Evolutionary conservation across 2,113 vertebrate species (phyloP).

Genomic region (Phoenicopterus ruber): DNA sequence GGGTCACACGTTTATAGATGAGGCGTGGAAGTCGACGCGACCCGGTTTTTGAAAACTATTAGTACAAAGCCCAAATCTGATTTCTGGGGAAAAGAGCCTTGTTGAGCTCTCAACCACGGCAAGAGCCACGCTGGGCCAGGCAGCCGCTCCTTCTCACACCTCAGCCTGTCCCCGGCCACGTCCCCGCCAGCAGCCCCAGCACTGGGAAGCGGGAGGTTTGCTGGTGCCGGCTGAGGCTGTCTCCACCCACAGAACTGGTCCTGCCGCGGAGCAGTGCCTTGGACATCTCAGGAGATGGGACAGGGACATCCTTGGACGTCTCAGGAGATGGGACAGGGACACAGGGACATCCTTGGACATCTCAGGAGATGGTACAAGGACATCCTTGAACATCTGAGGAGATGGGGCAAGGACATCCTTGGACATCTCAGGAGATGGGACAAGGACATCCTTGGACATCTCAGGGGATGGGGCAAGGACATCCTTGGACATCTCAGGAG

Average conservation of each 20-base stretch:
- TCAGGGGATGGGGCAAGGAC: background rate
- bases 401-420: background rate
- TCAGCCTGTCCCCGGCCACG: accelerated
- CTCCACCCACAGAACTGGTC: background rate
- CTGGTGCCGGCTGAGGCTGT: background rate
- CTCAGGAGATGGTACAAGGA: background rate
- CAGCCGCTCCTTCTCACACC: background rate
- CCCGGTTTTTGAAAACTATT: background rate
- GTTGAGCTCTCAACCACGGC: background rate
- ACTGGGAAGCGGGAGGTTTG: background rate
- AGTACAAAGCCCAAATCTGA: background rate
- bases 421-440: background rate
- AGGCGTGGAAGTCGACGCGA: background rate
- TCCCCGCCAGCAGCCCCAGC: background rate
- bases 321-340: too few relatives aligned
- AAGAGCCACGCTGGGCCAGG: background rate
- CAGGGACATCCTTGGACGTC: background rate
- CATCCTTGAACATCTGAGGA: background rate
- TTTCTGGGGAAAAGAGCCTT: background rate
- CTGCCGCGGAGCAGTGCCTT: background rate
- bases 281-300: background rate
- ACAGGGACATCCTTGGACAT: too few relatives aligned
- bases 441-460: background rate
- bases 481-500: background rate
- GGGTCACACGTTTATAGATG: background rate